These are phyloP conservation scores for Rotaria macrura DNA, from an alignment of 2,888 invertebrate genomes.

Conservation along the genomic window DNA sequence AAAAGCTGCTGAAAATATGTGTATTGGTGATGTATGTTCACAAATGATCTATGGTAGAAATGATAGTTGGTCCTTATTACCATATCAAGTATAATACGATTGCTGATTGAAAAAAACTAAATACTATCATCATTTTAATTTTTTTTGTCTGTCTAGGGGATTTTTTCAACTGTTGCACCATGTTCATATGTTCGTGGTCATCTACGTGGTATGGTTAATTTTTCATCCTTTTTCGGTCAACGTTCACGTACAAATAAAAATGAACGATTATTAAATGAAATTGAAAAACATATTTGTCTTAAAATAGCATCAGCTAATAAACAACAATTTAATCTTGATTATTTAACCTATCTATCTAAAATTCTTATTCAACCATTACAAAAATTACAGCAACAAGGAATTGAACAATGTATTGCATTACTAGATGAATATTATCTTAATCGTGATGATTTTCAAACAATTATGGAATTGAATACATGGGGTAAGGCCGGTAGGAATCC, in stretches of 20 bases:
- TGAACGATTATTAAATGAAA: conserved; percentile 67
- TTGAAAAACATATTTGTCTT: conserved; percentile 72
- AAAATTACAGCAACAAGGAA: conserved; percentile 61
- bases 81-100: conserved; percentile 51
- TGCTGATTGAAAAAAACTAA: neutral
- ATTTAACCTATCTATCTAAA: conserved; percentile 66
- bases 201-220: conserved; percentile 67
- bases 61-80: conserved; percentile 71
- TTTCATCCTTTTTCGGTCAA: conserved; percentile 90
- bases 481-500: conserved; percentile 25
- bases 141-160: neutral
- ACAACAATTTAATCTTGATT: conserved; percentile 73
- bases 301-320: conserved; percentile 68
- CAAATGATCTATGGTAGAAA: conserved; percentile 62
- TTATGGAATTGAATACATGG: conserved; percentile 76
- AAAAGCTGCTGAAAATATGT: conserved; percentile 72
- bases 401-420: conserved; percentile 60
- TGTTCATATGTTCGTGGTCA: conserved; percentile 61
- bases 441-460: conserved; percentile 78
- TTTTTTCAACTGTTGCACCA: conserved; percentile 26
- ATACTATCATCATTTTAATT: neutral
- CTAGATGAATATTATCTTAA: conserved; percentile 74
- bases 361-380: conserved; percentile 66
- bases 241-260: conserved; percentile 73
- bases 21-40: conserved; percentile 73